Evolutionary conservation across 2,888 invertebrate genomes (phyloP).

Genomic region (Drosophila setosimentum): DNA sequence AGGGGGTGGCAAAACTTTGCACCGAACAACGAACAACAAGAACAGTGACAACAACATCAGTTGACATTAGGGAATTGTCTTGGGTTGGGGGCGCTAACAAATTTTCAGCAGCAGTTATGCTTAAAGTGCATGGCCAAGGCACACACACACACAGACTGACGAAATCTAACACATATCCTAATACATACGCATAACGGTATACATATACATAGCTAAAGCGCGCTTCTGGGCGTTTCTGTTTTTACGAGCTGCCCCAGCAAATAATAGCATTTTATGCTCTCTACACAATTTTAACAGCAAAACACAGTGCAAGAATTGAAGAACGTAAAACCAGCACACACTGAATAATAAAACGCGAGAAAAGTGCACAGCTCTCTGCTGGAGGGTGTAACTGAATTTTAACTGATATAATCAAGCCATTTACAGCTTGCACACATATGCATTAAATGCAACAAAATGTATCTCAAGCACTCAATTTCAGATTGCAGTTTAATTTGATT

Average conservation of each 20-base stretch:
- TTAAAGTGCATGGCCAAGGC: constrained; percentile 59
- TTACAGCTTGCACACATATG: not conserved
- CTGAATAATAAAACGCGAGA: not conserved
- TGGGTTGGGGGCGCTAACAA: constrained; percentile 36
- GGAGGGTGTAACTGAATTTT: not conserved
- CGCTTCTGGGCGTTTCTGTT: constrained; percentile 52
- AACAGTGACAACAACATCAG: constrained; percentile 28
- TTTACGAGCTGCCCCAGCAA: constrained; percentile 61
- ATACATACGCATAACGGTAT: constrained; percentile 4
- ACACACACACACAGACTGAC: constrained; percentile 22
- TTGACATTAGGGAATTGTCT: constrained; percentile 47
- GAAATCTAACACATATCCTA: constrained; percentile 12
- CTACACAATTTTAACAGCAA: constrained; percentile 45
- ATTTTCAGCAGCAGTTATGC: constrained; percentile 51
- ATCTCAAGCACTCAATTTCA: not conserved
- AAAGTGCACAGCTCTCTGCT: constrained; percentile 6
- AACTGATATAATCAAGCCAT: constrained; percentile 7
- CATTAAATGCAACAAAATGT: not conserved
- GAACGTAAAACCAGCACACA: not conserved
- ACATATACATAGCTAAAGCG: constrained; percentile 32
- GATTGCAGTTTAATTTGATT: constrained; percentile 8
- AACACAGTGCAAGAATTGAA: constrained; percentile 39
- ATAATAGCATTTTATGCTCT: constrained; percentile 61
- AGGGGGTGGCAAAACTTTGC: constrained; percentile 15
- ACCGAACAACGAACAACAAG: constrained; percentile 31